Percentiles rank a stretch among this genome's conserved stretches.
These are phyloP conservation scores for Epinephelus fuscoguttatus DNA, from an alignment of 2,113 vertebrate species.

Conservation along the genomic window DNA sequence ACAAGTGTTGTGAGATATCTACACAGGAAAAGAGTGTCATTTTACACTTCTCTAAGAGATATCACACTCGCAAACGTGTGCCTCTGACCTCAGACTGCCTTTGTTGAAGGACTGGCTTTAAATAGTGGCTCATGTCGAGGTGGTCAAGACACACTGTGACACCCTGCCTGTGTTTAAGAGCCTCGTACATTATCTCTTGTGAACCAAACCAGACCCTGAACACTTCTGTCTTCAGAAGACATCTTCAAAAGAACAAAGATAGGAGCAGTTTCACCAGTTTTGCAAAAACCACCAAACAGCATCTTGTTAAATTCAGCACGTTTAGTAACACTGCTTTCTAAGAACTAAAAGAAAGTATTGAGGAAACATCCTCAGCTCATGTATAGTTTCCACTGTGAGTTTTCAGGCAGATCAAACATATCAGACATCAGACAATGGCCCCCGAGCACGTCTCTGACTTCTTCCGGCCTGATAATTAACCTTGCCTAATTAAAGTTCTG, in stretches of 20 bases:
- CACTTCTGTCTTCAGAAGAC: background rate
- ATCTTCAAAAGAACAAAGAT: slow-evolving; percentile 11
- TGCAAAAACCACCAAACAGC: background rate
- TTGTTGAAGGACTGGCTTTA: slow-evolving; percentile 60
- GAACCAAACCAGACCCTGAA: slow-evolving; percentile 11
- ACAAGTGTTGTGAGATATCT: slow-evolving; percentile 5
- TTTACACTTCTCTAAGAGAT: slow-evolving; percentile 50
- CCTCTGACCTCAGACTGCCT: slow-evolving; percentile 58
- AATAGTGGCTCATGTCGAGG: slow-evolving; percentile 56
- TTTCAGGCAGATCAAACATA: slow-evolving; percentile 44
- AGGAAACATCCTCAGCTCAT: slow-evolving; percentile 12
- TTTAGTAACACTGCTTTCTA: background rate
- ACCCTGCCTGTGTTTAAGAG: slow-evolving; percentile 45
- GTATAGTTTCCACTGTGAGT: slow-evolving; percentile 30
- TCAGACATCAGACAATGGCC: slow-evolving; percentile 23
- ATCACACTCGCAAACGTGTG: slow-evolving; percentile 42
- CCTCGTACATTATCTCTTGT: slow-evolving; percentile 20
- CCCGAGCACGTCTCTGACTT: slow-evolving; percentile 19
- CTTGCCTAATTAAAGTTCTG: slow-evolving; percentile 52
- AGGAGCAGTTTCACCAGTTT: background rate
- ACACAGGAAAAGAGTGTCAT: slow-evolving; percentile 28
- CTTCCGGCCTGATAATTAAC: slow-evolving; percentile 58
- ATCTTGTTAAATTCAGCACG: background rate
- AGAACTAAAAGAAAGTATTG: slow-evolving; percentile 20
- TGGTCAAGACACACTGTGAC: slow-evolving; percentile 50